Base-by-base conservation (phyloP, 2,888 invertebrate genomes). In the Sclerodermus sp. region DNA sequence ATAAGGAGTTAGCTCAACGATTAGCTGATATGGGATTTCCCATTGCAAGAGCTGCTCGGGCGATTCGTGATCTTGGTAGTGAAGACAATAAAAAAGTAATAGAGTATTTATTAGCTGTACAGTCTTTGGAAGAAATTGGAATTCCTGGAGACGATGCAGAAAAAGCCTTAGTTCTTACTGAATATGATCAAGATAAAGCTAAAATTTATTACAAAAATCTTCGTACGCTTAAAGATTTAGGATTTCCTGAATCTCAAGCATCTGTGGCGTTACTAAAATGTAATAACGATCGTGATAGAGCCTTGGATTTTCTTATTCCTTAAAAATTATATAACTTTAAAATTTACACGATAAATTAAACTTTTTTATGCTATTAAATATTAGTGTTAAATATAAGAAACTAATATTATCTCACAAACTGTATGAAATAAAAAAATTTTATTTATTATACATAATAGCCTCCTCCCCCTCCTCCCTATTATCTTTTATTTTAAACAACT, bases 11-110 rank as follows among this genome's bases (percentile, higher is more conserved):
- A 69, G 90, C 89, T 45, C 83, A 84, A 68, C 87, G 86, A 58
- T 86, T 95, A 51, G 87, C 87, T 68, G 85, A 86, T 53, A 96
- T 96, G 95, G 96, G 96, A 1, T 96, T 96, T 73, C 88, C 91
- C 0, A 74, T 90, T 45, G 84, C 88, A 50, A 84, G 91, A 75
- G 92, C 91, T 14, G 87, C 90, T 4, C 84, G 91, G 65, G 89
- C 91, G n/a, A 70, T 78, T 42, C 89, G 89, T 62, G 84, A 86
- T 62, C 81, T 87, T 43, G 81, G 91, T 58, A 93, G 93, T 50
- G 83, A 82, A 73, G 88, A 92, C 81, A 90, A 93, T 79, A 93
- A 92, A 79, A 91, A 90, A 85, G 91, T 93, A 62, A 86, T 93
- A 49, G 93, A 94, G 74, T 89, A 90, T 78, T 82, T 94, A 42